Evolutionary conservation across 2,888 invertebrate genomes (phyloP).

Genomic region (Eupithecia dodoneata): DNA sequence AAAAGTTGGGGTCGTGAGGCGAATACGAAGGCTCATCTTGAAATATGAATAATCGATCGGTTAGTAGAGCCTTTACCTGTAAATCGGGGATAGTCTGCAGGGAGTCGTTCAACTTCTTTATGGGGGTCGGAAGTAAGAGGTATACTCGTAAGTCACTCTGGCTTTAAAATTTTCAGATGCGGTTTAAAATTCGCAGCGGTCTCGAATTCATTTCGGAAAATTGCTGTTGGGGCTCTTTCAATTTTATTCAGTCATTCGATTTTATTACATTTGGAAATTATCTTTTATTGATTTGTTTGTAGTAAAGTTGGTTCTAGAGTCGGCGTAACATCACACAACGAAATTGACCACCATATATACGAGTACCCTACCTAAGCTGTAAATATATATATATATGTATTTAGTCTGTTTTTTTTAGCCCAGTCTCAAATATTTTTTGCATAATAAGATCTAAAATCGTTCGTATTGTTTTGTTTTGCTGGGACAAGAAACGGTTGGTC

Average conservation of each 20-base stretch:
- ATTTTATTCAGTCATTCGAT: neutral
- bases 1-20: constrained; percentile 80
- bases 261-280: neutral
- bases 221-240: constrained; percentile 12
- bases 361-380: neutral
- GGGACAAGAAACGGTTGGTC: too few species aligned
- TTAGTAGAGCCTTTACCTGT: constrained; percentile 53
- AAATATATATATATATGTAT: too few species aligned
- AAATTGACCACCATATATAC: neutral
- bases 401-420: too few species aligned
- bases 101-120: constrained; percentile 49
- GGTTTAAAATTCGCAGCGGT: constrained; percentile 26
- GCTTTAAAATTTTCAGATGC: constrained; percentile 25
- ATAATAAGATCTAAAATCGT: too few species aligned
- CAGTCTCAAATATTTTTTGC: too few species aligned
- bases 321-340: neutral
- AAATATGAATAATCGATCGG: constrained; percentile 77
- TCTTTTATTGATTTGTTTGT: neutral
- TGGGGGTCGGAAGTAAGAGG: constrained; percentile 48
- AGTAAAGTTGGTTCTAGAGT: neutral
- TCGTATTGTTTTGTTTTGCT: too few species aligned
- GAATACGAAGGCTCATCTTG: constrained; percentile 70
- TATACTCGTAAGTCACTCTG: constrained; percentile 32
- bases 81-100: constrained; percentile 48
- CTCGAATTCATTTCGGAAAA: constrained; percentile 18